Percentiles rank a stretch among this genome's conserved stretches.
Evolutionary conservation across 2,113 vertebrate species (phyloP).

Genomic region (Caranx ignobilis): DNA sequence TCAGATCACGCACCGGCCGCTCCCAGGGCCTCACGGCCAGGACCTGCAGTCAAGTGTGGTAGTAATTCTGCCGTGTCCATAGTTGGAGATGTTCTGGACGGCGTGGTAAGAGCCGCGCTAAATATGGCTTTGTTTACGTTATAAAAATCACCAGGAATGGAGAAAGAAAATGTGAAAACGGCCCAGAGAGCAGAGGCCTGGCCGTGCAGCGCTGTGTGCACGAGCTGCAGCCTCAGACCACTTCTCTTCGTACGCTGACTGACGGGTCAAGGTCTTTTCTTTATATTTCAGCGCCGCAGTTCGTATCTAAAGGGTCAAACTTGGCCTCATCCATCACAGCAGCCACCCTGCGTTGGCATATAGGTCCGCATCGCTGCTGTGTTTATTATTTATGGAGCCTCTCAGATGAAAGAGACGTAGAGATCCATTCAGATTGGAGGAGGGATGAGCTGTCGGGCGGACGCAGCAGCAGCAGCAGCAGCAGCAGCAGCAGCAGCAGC

Average conservation of each 20-base stretch:
- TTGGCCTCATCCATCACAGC: slow-evolving; percentile 63
- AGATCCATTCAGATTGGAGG: slow-evolving; percentile 37
- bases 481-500: no score
- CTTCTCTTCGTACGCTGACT: neutral
- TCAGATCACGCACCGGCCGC: no score
- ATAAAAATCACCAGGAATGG: slow-evolving; percentile 14
- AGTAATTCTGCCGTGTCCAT: slow-evolving; percentile 16
- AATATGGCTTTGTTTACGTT: slow-evolving; percentile 50
- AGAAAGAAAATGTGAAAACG: slow-evolving; percentile 13
- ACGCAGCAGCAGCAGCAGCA: neutral
- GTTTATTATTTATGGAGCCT: slow-evolving; percentile 68
- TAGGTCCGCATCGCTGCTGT: slow-evolving; percentile 33
- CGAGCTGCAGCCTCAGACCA: neutral
- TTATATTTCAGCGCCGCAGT: slow-evolving; percentile 9
- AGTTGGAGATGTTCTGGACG: slow-evolving; percentile 54
- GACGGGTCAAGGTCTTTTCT: slow-evolving; percentile 20
- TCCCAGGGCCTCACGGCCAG: neutral
- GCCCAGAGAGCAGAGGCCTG: neutral
- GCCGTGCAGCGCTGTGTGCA: neutral
- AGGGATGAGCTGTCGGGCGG: slow-evolving; percentile 46
- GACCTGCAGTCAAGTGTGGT: slow-evolving; percentile 15
- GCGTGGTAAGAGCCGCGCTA: slow-evolving; percentile 15
- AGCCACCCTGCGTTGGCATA: slow-evolving; percentile 30
- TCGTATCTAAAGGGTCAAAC: slow-evolving; percentile 49
- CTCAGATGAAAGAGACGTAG: slow-evolving; percentile 44